These are phyloP conservation scores for Prolemur simus DNA, from an alignment of 2,113 vertebrate species.

Conservation along the genomic window DNA sequence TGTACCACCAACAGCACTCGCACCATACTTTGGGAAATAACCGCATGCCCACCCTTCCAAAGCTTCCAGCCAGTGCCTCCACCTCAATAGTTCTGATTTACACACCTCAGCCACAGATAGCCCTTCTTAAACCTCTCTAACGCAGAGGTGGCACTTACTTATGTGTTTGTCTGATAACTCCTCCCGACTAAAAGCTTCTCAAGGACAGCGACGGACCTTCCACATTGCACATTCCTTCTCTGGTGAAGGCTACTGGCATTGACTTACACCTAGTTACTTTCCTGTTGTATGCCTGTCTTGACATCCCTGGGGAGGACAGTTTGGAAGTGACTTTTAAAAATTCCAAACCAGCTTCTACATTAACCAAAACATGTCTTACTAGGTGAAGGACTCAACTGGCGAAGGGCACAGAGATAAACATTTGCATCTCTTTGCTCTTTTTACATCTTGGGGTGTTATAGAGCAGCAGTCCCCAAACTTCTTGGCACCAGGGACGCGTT, in stretches of 20 bases:
- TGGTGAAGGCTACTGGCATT: background rate
- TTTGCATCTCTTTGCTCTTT: background rate
- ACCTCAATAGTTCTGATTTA: background rate
- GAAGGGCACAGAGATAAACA: background rate
- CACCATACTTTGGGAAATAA: background rate
- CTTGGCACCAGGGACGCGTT: no score
- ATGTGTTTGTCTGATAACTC: no score
- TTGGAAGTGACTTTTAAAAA: background rate
- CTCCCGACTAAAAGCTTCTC: no score
- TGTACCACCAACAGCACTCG: no score
- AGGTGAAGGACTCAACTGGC: background rate
- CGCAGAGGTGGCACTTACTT: fast-evolving
- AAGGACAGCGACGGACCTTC: background rate
- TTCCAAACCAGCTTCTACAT: background rate
- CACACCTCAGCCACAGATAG: background rate
- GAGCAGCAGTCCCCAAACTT: background rate
- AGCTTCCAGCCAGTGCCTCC: background rate
- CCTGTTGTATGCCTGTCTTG: background rate
- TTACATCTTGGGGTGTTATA: background rate
- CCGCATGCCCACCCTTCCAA: background rate
- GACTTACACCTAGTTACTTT: background rate
- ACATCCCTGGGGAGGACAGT: background rate
- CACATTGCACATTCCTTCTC: background rate
- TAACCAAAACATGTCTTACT: background rate
- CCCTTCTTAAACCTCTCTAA: background rate